Evolutionary conservation across 1,140 invertebrate genomes (phyloP).

Genomic region (Leptestheria dahalacensis): DNA sequence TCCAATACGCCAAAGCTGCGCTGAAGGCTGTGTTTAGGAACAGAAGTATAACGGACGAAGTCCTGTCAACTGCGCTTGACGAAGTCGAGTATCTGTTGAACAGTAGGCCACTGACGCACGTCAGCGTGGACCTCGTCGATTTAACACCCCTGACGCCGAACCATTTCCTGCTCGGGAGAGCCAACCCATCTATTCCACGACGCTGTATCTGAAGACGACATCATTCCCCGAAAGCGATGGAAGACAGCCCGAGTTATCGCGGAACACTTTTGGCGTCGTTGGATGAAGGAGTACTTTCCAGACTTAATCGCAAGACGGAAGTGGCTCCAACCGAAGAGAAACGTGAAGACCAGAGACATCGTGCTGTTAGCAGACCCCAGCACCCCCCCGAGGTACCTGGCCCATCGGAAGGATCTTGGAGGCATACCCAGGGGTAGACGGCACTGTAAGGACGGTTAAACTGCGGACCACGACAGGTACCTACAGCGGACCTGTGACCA

Average conservation of each 20-base stretch:
- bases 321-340: background rate
- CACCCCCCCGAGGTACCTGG: conserved; percentile 11
- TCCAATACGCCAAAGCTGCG: conserved; percentile 18
- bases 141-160: conserved; percentile 6
- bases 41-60: conserved; percentile 10
- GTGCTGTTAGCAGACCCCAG: conserved; percentile 4
- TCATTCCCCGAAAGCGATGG: conserved; percentile 8
- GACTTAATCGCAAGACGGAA: conserved; percentile 11
- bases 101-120: conserved; percentile 2
- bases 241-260: conserved; percentile 8
- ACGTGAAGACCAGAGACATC: background rate
- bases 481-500: background rate
- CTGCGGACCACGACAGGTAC: conserved; percentile 7
- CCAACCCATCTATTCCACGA: conserved; percentile 3
- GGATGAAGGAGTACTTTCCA: conserved; percentile 16
- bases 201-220: conserved; percentile 4
- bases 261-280: conserved; percentile 17
- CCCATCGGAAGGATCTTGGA: background rate
- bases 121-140: conserved; percentile 8
- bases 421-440: conserved; percentile 4
- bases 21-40: conserved; percentile 16
- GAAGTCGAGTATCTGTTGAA: conserved; percentile 6
- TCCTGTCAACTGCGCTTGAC: background rate
- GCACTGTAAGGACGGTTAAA: background rate
- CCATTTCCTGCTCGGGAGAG: conserved; percentile 10